Evolutionary conservation across 1,140 invertebrate species (phyloP), one percentile per base, ranked within the genome.

Genomic region (Pollicipes pollicipes): DNA sequence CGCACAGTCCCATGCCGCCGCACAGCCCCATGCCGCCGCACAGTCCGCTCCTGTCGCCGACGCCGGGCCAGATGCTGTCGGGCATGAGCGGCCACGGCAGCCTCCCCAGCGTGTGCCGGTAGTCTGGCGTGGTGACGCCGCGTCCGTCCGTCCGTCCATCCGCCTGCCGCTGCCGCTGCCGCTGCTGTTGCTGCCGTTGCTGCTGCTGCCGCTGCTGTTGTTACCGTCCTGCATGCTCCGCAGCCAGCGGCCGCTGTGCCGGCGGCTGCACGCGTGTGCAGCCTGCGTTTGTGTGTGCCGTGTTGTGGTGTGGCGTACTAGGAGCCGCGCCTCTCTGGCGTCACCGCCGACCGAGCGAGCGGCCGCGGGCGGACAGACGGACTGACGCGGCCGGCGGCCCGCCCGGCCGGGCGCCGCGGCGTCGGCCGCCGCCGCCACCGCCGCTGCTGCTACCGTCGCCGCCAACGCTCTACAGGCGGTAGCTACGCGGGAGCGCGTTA

Each of bases 21-120:
- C 64, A 66, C 64, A 66, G 64, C 64, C 45, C 45, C 45, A 58
- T 58, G 45, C 45, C 45, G 45, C 45, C 45, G 45, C 45, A 58
- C 45, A 58, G 45, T 24, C 45, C 45, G 45, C 45, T 58, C 13
- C 45, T 58, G 45, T 58, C 45, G 45, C 45, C 45, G 45, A 10
- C 45, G 45, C 45, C 45, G 13, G 45, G 45, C 45, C 45, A 58
- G 45, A 58, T 58, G 45, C 45, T 58, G 13, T 58, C 45, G 8
- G 45, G 45, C 21, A 58, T 58, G 45, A 21, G 45, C 45, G 45
- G 45, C 45, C 45, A 58, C 45, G 45, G 45, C 45, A 58, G 45
- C 45, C 6, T 58, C 13, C 45, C 45, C 13, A 58, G 45, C 45
- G 45, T 58, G 45, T 58, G 45, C 24, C 45, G 45, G 45, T 58